phyloP scores from a whole-genome alignment of 2,113 vertebrate species.

The Neogale vison region DNA sequence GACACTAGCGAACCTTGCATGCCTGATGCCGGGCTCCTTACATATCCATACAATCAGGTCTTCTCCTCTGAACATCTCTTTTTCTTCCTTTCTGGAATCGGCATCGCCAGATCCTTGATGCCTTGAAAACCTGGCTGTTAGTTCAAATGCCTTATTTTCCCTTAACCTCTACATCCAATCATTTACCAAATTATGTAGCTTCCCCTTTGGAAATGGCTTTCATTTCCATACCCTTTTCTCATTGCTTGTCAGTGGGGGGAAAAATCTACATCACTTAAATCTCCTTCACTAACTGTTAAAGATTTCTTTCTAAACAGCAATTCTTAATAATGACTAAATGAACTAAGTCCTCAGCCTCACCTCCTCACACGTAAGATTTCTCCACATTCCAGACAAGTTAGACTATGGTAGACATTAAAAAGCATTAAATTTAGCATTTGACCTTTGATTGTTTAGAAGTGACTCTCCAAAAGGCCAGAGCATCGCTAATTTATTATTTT shows the following conservation, averaged over 20 bases:
- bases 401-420: not conserved
- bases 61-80: not conserved
- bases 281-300: not conserved
- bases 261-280: not conserved
- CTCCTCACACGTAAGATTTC: not conserved
- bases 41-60: not conserved
- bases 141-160: not conserved
- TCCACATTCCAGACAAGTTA: not conserved
- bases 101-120: not conserved
- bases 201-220: not conserved
- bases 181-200: not conserved
- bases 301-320: not conserved
- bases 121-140: not conserved
- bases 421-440: not conserved
- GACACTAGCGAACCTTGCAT: not conserved
- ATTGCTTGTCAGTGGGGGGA: not conserved
- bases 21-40: not conserved
- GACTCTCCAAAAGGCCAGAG: slow-evolving; percentile 6
- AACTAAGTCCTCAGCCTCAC: not conserved
- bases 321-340: not conserved
- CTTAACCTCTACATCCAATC: not conserved
- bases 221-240: not conserved
- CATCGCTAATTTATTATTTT: not conserved
- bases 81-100: not conserved
- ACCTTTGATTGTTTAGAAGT: not conserved